Base-by-base conservation (phyloP, 2,888 invertebrate genomes). In the Drosophila anomelani region DNA sequence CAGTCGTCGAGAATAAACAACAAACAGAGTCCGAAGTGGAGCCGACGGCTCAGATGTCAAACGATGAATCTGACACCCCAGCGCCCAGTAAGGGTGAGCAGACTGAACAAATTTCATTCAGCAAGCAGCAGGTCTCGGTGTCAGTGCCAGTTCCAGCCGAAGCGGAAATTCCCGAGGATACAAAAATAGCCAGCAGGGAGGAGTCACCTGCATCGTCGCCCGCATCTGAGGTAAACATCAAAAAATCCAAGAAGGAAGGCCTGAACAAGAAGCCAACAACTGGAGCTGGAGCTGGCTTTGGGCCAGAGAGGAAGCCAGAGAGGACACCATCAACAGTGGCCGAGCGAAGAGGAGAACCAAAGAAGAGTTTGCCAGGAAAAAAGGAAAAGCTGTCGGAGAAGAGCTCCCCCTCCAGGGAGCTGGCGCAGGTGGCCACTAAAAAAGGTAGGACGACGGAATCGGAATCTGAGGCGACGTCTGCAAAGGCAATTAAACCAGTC, bases 41-140 rank as follows among this genome's bases (percentile, higher is more conserved):
- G 29, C 47, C 47, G 8, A 47, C 29, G 47, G n/a, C 29, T 47
- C 47, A 17, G 29, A 17, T 47, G 32, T 47, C 47, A 47, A 47
- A 29, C 7, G 47, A 32, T 17, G n/a, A 47, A 47, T 17, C 12
- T 29, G 32, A 47, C 6, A 47, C 47, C 6, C 12, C 6, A 12
- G 17, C n/a, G 0, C 1, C 29, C 17, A 17, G 2, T 0, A 26
- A n/a, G 26, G 23, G 4, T 4, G 46, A n/a, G 4, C 26, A 3
- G 46, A 2, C 26, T 3, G 26, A 47, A n/a, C 15, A 10, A 5
- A 47, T 5, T 29, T 10, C 29, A n/a, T 10, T 29, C 29, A 5
- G 46, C 6, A 0, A 13, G 46, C 46, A 47, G n/a, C 26, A 10
- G 8, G 13, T 1, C 10, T n/a, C 15, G 9, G 15, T 26, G 15